These are phyloP conservation scores for Pseudomyrmex dendroicus DNA, from an alignment of 1,140 invertebrate genomes.

Conservation along the genomic window DNA sequence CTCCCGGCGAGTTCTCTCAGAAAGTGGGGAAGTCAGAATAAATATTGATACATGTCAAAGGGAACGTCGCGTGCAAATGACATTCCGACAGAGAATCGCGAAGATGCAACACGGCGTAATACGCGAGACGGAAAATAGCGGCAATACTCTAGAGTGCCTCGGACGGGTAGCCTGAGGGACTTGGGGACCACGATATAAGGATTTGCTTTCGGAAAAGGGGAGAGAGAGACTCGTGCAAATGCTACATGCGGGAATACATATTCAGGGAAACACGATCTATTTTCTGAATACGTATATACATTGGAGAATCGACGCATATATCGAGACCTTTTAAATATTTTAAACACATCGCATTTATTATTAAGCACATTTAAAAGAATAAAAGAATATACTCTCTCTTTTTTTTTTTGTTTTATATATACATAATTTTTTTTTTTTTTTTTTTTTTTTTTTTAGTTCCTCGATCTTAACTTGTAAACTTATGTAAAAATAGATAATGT, in stretches of 20 bases:
- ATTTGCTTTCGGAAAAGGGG: constrained; percentile 81
- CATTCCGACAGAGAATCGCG: constrained; percentile 72
- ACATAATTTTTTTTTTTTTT: no score
- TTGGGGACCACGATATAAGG: constrained; percentile 75
- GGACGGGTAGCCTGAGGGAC: constrained; percentile 74
- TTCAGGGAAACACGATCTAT: constrained; percentile 74
- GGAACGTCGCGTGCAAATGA: constrained; percentile 78
- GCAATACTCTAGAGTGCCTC: constrained; percentile 82
- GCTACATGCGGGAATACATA: constrained; percentile 81
- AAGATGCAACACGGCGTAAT: constrained; percentile 56
- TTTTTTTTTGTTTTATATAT: neutral
- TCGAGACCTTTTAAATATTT: neutral
- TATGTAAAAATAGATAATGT: no score
- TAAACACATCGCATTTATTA: neutral
- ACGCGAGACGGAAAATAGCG: constrained; percentile 77
- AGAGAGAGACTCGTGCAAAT: constrained; percentile 72
- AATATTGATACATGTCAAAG: constrained; percentile 63
- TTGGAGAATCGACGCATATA: constrained; percentile 24
- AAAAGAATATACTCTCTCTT: neutral
- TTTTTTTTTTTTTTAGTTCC: no score
- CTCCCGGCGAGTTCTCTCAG: neutral
- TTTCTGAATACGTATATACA: constrained; percentile 57
- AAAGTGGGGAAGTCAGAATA: constrained; percentile 26
- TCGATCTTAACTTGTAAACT: no score
- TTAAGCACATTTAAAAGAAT: neutral